Base-by-base conservation (phyloP, 2,113 vertebrate species). In the Clinocottus analis region DNA sequence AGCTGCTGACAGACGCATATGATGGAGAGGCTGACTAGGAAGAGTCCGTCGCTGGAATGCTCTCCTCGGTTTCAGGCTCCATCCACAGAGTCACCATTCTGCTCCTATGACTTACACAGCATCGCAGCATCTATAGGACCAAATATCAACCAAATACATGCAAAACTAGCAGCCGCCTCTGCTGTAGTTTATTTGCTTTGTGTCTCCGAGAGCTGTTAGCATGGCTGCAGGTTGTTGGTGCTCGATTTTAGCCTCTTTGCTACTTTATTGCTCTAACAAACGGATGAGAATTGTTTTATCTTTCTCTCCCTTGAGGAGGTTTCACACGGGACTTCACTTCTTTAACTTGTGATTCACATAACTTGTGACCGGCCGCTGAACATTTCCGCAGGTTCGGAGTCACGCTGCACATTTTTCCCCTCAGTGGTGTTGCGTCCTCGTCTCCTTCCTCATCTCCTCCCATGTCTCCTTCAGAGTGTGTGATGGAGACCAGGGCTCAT, bases 1-100 rank as follows among this genome's bases (percentile, higher is more conserved):
- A 79, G 21, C 9, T 23, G 80, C 79, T 85, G 84, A 87, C 85
- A 87, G 77, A 87, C 72, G 51, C n/a, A 11, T 2, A n/a, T 79
- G 76, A 89, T 83, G 84, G 55, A 89, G 84, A 45, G 80, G 70
- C 75, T 53, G 63, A 69, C 67, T 47, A 66, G 77, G 37, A 86
- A 55, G 70, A 77, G 47, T 76, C n/a, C 55, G n/a, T 89, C 74
- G 61, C 69, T 65, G 76, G 72, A 82, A 85, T 66, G 72, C 59
- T 82, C 77, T 85, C 71, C 74, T 79, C 3, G 35, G 75, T 82
- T 87, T 60, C 39, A 53, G 43, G 33, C 72, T 68, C 35, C 65
- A 58, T 83, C 62, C 60, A n/a, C 51, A 35, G 68, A 76, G 87
- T 83, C 87, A 71, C 63, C 59, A 89, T 85, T 86, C 67, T 82